Evolutionary conservation across 2,888 invertebrate genomes (phyloP), one percentile per base, ranked within the genome.

Genomic region (Abrostola tripartita): DNA sequence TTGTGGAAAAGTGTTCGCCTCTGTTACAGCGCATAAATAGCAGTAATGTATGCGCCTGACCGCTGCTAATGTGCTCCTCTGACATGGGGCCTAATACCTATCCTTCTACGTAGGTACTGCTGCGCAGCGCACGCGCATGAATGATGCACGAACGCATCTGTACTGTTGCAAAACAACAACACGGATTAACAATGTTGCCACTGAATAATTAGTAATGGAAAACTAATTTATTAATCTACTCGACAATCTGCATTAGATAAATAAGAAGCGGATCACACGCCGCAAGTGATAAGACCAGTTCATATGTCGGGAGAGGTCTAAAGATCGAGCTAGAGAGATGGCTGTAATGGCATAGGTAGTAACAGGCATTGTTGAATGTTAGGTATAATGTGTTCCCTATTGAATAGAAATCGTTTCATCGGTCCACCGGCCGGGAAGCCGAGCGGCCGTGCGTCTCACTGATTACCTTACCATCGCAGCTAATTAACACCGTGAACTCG

Each of bases 1-100:
- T 82, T 87, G 85, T 87, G 83, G 82, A 85, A 85, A 85, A 75
- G 60, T 76, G 49, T 35, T 40, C 11, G 38, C 35, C 52, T 10
- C 35, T 36, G n/a, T 54, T 36, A 37, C 14, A 85, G 80, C 84
- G 81, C 86, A 86, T 85, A 85, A 76, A 83, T 86, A 71, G 64
- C 47, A 9, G 9, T 14, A n/a, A 56, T 63, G 9, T 35, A 53
- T 61, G 53, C 59, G 47, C 35, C 38, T 35, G 47, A 52, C 24
- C 44, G 37, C 5, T 7, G 47, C 35, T 52, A 24, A 52, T 44
- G 35, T 49, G 52, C 5, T 37, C 42, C n/a, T 35, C 6, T 49
- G 60, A 49, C 53, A 44, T 52, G 37, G 11, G 10, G 9, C 37
- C 8, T 8, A 8, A 12, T 55, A 55, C 44, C 52, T 38, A 47